Percentiles rank a stretch among this genome's conserved stretches.
phyloP scores from a whole-genome alignment of 2,797 vertebrate species.

The Crypturellus tataupa region DNA sequence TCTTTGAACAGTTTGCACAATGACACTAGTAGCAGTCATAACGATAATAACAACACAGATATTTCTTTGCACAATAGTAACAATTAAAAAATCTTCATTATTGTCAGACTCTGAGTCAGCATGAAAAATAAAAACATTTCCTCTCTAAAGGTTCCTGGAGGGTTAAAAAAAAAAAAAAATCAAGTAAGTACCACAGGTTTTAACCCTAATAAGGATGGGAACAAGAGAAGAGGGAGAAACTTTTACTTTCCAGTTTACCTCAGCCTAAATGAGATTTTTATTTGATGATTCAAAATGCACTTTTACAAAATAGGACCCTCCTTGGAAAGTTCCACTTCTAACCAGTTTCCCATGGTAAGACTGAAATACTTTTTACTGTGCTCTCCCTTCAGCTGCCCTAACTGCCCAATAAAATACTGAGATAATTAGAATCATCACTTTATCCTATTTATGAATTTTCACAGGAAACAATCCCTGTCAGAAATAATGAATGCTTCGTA shows the following conservation, averaged over 20 bases:
- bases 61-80: constrained; percentile 25
- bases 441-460: neutral
- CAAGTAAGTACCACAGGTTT: neutral
- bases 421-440: neutral
- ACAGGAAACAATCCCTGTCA: neutral
- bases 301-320: neutral
- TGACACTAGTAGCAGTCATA: neutral
- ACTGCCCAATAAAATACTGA: neutral
- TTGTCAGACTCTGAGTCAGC: constrained; percentile 17
- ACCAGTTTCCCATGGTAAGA: neutral
- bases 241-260: neutral
- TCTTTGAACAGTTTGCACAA: constrained; percentile 47
- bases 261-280: neutral
- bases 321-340: constrained; percentile 16
- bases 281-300: neutral
- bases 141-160: neutral
- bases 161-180: neutral
- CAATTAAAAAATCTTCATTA: constrained; percentile 18
- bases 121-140: neutral
- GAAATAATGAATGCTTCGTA: constrained; percentile 2
- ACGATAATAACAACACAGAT: neutral
- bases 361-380: neutral
- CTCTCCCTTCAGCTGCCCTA: neutral
- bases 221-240: neutral
- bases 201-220: neutral